phyloP scores from a whole-genome alignment of 2,113 vertebrate species.

The Tinamus guttatus region DNA sequence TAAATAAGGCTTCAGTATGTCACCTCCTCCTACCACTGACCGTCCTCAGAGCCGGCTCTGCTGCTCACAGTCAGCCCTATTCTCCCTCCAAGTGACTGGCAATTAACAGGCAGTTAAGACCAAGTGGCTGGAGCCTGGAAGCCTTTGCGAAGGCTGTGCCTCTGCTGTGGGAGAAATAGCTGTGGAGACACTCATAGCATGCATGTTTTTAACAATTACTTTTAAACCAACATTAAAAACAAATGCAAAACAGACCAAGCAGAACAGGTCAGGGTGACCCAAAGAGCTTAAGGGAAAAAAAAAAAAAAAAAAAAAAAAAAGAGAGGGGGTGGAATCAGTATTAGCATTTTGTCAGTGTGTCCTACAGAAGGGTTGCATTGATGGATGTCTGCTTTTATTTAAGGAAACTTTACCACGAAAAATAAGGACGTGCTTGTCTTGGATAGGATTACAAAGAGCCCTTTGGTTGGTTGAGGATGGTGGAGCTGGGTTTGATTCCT shows the following conservation, averaged over 20 bases:
- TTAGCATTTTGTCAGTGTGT: constrained; percentile 67
- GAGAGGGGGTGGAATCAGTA: neutral
- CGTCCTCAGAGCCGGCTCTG: neutral
- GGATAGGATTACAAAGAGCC: neutral
- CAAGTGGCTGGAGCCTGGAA: constrained; percentile 24
- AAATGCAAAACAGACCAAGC: constrained; percentile 78
- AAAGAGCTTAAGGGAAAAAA: constrained; percentile 36
- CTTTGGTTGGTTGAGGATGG: neutral
- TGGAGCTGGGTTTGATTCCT: neutral
- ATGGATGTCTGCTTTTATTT: constrained; percentile 46
- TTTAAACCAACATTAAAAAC: constrained; percentile 77
- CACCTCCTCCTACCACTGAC: neutral
- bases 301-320: neutral
- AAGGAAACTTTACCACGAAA: constrained; percentile 37
- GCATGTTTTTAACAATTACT: constrained; percentile 74
- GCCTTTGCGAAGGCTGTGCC: constrained; percentile 22
- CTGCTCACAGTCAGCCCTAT: neutral
- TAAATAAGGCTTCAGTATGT: neutral
- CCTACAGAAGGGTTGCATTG: constrained; percentile 57
- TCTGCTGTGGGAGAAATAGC: constrained; percentile 56
- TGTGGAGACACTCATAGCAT: constrained; percentile 61
- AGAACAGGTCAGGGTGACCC: constrained; percentile 81
- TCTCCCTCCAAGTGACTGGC: neutral
- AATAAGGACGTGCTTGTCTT: constrained; percentile 2
- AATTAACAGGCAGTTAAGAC: constrained; percentile 39